A percentile compares a stretch with the other conserved stretches of the same genome.
phyloP scores from a whole-genome alignment of 1,140 invertebrate genomes.

The Acromyrmex heyeri region DNA sequence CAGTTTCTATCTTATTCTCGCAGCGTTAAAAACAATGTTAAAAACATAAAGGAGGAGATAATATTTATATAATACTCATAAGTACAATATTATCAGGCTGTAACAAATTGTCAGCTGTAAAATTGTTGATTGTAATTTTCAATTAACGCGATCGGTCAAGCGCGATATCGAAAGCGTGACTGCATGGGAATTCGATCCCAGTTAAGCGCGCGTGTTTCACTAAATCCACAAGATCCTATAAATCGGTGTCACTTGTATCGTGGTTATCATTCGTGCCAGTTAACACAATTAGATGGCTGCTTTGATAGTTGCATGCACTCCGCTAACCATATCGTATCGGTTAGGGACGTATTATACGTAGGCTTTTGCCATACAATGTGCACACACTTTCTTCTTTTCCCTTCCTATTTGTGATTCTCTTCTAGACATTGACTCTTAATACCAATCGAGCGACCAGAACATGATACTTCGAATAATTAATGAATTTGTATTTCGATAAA shows the following conservation, averaged over 20 bases:
- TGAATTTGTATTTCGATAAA: too few species aligned
- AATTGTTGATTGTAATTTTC: conserved; percentile 40
- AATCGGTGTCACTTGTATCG: conserved; percentile 77
- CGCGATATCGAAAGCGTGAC: conserved; percentile 56
- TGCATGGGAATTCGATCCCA: conserved; percentile 1
- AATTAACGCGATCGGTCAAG: conserved; percentile 16
- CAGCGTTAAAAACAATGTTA: not conserved
- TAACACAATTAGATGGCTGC: conserved; percentile 80
- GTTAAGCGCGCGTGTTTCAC: conserved; percentile 50
- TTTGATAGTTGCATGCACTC: conserved; percentile 78
- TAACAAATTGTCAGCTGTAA: not conserved
- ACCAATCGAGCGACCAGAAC: not conserved
- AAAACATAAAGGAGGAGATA: not conserved
- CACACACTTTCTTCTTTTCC: conserved; percentile 73
- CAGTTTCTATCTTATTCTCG: conserved; percentile 42
- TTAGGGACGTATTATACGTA: conserved; percentile 76
- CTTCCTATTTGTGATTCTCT: not conserved
- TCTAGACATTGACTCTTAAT: not conserved
- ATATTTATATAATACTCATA: not conserved
- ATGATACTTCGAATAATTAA: not conserved
- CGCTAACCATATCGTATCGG: conserved; percentile 73
- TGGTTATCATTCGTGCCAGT: conserved; percentile 76
- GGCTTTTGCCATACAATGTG: conserved; percentile 77
- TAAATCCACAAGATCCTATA: conserved; percentile 72
- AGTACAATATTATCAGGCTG: not conserved